These are phyloP conservation scores for Eupithecia vulgata DNA, from an alignment of 2,888 invertebrate genomes.

Conservation along the genomic window DNA sequence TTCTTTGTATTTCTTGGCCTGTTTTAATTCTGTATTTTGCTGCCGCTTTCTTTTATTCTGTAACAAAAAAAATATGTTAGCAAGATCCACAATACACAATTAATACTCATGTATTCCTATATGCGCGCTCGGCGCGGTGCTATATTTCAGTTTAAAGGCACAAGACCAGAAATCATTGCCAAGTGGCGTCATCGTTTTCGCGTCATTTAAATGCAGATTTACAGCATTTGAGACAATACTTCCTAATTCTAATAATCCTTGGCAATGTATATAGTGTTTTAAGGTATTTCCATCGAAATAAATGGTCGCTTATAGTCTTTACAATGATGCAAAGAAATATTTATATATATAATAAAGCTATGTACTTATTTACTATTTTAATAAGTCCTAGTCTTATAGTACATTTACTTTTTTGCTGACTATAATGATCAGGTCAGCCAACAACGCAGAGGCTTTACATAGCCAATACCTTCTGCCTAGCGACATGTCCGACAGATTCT, in stretches of 20 bases:
- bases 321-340: too few species aligned
- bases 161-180: background rate
- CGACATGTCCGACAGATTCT: slow-evolving; percentile 99
- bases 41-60: slow-evolving; percentile 97
- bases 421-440: too few species aligned
- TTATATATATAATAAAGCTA: too few species aligned
- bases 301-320: background rate
- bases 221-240: background rate
- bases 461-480: slow-evolving; percentile 92
- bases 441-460: too few species aligned
- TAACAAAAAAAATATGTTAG: slow-evolving; percentile 60
- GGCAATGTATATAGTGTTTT: too few species aligned
- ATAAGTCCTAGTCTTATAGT: too few species aligned
- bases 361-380: too few species aligned
- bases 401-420: background rate
- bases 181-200: too few species aligned
- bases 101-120: background rate
- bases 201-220: background rate
- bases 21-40: slow-evolving; percentile 94
- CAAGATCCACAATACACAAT: background rate
- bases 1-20: slow-evolving; percentile 98
- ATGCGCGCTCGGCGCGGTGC: background rate
- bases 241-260: too few species aligned
- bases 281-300: background rate
- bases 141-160: background rate